These are phyloP conservation scores for Hydractinia echinata DNA, from an alignment of 30 jellyfish, hydroid and myxozoan species.

Conservation along the genomic window DNA sequence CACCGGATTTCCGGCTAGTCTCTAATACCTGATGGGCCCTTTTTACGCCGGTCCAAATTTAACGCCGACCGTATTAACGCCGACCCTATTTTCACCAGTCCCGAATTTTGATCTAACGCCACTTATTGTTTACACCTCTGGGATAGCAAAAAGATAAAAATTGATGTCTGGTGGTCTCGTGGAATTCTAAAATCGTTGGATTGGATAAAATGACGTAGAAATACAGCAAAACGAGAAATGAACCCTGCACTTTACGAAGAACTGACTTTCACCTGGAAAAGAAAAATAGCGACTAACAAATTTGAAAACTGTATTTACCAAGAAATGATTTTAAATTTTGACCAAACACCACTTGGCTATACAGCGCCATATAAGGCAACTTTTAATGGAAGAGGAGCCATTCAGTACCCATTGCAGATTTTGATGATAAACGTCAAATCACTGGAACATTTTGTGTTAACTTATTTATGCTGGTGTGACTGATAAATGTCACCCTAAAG, in stretches of 20 bases:
- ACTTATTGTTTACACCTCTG: too few relatives aligned
- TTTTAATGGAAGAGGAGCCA: slow-evolving; percentile 33
- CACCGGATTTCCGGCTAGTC: too few relatives aligned
- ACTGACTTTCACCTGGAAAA: slow-evolving; percentile 38
- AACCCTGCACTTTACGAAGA: slow-evolving; percentile 47
- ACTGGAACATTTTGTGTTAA: slow-evolving; percentile 44
- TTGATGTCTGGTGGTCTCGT: slow-evolving; percentile 43
- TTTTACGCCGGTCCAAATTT: too few relatives aligned
- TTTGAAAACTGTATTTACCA: slow-evolving; percentile 39
- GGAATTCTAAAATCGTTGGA: slow-evolving; percentile 28
- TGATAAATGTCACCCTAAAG: slow-evolving; percentile 46
- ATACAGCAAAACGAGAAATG: slow-evolving; percentile 34
- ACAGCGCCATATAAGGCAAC: slow-evolving; percentile 42
- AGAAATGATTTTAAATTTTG: not conserved
- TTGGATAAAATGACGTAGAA: slow-evolving; percentile 39
- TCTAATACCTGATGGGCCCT: too few relatives aligned
- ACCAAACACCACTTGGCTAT: not conserved
- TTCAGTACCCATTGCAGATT: slow-evolving; percentile 47
- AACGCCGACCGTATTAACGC: too few relatives aligned
- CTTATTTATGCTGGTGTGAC: slow-evolving; percentile 44
- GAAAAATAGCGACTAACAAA: slow-evolving; percentile 45
- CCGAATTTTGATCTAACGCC: too few relatives aligned
- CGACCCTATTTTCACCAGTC: too few relatives aligned
- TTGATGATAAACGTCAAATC: slow-evolving; percentile 49
- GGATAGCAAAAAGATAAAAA: too few relatives aligned